Evolutionary conservation across 2,113 vertebrate genomes (phyloP).

Genomic region (Chrysemys picta): DNA sequence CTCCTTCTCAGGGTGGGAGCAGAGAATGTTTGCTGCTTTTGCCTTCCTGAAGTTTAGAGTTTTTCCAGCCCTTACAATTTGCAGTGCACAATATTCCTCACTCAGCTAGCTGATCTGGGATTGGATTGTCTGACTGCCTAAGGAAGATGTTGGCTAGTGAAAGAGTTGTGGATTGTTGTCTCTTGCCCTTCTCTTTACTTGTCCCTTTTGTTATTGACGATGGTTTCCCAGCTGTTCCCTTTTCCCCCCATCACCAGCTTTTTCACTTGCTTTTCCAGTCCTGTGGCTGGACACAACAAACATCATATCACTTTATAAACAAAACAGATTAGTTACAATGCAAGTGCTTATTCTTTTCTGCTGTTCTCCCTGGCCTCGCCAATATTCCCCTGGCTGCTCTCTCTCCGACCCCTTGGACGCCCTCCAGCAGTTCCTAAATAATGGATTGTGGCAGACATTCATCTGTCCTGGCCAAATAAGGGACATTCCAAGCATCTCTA

Average conservation of each 20-base stretch:
- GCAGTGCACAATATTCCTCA: not conserved
- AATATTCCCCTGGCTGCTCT: not conserved
- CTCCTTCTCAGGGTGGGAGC: not conserved
- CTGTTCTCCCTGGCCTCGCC: not conserved
- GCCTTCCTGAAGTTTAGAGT: not conserved
- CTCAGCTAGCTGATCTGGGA: not conserved
- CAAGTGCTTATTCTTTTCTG: not conserved
- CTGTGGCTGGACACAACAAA: not conserved
- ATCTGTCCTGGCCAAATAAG: not conserved
- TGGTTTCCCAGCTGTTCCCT: not conserved
- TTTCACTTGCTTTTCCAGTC: not conserved
- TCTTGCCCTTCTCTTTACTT: not conserved
- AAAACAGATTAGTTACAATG: not conserved
- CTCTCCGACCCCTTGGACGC: not conserved
- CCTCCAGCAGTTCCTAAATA: not conserved
- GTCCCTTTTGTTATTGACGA: not conserved
- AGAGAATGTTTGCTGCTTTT: too few relatives aligned
- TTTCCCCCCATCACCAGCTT: not conserved
- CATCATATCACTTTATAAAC: not conserved
- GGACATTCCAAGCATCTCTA: not conserved
- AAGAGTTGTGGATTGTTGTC: not conserved
- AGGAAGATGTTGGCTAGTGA: not conserved
- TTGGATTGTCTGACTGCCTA: not conserved
- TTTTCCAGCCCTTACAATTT: too few relatives aligned
- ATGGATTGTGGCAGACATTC: not conserved